A percentile compares a stretch with the other conserved stretches of the same genome.
These are phyloP conservation scores for Nomada ruficornis DNA, from an alignment of 2,888 invertebrate species.

Conservation along the genomic window DNA sequence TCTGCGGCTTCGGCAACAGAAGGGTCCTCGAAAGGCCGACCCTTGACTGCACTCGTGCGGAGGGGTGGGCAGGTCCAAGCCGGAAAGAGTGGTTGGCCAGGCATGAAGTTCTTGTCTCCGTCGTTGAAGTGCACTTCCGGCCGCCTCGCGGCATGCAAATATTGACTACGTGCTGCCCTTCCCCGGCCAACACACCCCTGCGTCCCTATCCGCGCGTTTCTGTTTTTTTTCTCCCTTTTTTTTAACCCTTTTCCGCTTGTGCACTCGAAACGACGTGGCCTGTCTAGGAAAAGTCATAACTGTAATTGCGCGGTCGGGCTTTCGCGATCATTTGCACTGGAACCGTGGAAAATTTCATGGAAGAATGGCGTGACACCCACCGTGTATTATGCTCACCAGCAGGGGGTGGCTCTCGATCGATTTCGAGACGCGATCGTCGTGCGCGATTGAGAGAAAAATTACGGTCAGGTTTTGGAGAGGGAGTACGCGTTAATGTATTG, in stretches of 20 bases:
- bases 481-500: neutral
- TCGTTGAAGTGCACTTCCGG: constrained; percentile 78
- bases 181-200: neutral
- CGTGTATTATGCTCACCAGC: neutral
- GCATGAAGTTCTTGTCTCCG: constrained; percentile 74
- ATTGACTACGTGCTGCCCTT: constrained; percentile 77
- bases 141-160: constrained; percentile 81
- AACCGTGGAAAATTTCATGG: constrained; percentile 20
- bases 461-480: neutral
- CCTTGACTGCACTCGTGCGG: constrained; percentile 71
- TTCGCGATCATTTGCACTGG: constrained; percentile 35
- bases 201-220: neutral
- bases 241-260: neutral
- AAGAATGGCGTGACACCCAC: neutral
- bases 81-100: constrained; percentile 66
- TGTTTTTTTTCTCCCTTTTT: constrained; percentile 30
- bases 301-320: constrained; percentile 56
- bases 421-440: neutral
- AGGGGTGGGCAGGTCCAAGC: constrained; percentile 55
- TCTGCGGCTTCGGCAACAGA: constrained; percentile 70
- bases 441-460: constrained; percentile 3
- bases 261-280: constrained; percentile 49
- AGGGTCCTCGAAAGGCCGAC: constrained; percentile 75
- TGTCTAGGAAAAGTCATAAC: constrained; percentile 56
- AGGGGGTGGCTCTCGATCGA: neutral